Base-by-base conservation (phyloP, 2,797 vertebrate genomes). In the Tinamus major region DNA sequence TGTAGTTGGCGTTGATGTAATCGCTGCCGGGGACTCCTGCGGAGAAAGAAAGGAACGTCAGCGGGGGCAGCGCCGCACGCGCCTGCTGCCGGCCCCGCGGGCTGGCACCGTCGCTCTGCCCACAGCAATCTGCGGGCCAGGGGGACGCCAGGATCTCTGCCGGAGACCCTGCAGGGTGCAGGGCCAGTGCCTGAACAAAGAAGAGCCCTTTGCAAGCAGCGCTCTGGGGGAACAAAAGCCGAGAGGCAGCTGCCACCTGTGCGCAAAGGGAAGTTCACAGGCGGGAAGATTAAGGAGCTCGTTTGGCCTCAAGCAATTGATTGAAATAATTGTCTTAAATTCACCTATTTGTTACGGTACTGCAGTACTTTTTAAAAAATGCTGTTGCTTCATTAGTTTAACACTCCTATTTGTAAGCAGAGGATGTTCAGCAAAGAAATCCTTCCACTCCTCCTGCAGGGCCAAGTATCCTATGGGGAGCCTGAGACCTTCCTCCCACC, bases 1-100 rank as follows among this genome's bases (percentile, higher is more conserved):
- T 98, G 96, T 99, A 99, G 97, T 99, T 99, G 79, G 98, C 98
- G 1, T 99, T 99, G 96, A 99, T 98, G 96, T 99, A 99, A 97
- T 99, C 99, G 3, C 99, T 99, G 49, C 99, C 99, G 4, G 98
- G 98, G 56, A 99, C 98, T 27, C 98, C 99, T 99, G 79, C 0
- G 2, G 62, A 87, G 53, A 82, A 70, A 90, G 21, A 82, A 55
- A 27, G 44, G 75, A 83, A n/a, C 0, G 4, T 95, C 82, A 94
- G 41, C 14, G 4, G 46, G 35, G 27, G 24, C 2, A 3, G 16
- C 33, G 31, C 84, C 19, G 39, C 17, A 41, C 65, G 72, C 49
- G 15, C 1, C 7, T 51, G 85, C 42, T 72, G 77, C 87, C 55
- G 59, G 70, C 33, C 44, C 20, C 0, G 7, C 51, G 72, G 70